Percentiles rank a stretch among this genome's conserved stretches.
Evolutionary conservation across 2,888 invertebrate genomes (phyloP).

Genomic region (Stenotaenia linearis): DNA sequence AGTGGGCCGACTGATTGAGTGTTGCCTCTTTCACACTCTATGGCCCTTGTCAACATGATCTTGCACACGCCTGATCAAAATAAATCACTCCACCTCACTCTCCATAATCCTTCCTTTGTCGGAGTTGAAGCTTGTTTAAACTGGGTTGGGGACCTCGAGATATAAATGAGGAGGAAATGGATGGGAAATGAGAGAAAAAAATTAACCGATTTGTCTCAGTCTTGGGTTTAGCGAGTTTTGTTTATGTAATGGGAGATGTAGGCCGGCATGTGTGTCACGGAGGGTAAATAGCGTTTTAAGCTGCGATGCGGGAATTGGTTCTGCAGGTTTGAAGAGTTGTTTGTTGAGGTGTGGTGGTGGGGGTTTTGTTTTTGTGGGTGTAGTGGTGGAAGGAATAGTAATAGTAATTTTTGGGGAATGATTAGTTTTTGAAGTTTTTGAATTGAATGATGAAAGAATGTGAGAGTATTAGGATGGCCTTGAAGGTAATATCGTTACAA

Average conservation of each 20-base stretch:
- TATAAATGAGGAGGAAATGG: not conserved
- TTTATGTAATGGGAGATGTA: not conserved
- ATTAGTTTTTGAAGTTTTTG: no score
- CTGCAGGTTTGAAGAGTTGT: not conserved
- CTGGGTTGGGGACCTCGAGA: not conserved
- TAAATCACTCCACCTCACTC: slow-evolving; percentile 15
- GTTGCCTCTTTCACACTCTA: slow-evolving; percentile 19
- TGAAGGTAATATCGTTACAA: no score
- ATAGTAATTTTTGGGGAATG: no score
- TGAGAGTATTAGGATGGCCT: no score
- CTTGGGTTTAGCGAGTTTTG: not conserved
- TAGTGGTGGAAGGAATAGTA: no score
- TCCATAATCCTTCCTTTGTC: slow-evolving; percentile 7
- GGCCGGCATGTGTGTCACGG: not conserved
- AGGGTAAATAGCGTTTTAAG: not conserved
- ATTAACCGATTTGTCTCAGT: slow-evolving; percentile 13
- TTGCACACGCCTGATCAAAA: slow-evolving; percentile 19
- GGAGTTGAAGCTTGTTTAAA: not conserved
- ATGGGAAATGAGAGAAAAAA: not conserved
- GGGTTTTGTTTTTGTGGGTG: not conserved
- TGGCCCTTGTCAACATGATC: slow-evolving; percentile 19
- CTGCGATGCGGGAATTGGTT: not conserved
- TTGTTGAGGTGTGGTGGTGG: not conserved
- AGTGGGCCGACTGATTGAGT: slow-evolving; percentile 12
- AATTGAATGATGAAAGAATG: no score